Base-by-base conservation (phyloP, 1,140 invertebrate genomes). In the Paramacrobiotus metropolitanus region DNA sequence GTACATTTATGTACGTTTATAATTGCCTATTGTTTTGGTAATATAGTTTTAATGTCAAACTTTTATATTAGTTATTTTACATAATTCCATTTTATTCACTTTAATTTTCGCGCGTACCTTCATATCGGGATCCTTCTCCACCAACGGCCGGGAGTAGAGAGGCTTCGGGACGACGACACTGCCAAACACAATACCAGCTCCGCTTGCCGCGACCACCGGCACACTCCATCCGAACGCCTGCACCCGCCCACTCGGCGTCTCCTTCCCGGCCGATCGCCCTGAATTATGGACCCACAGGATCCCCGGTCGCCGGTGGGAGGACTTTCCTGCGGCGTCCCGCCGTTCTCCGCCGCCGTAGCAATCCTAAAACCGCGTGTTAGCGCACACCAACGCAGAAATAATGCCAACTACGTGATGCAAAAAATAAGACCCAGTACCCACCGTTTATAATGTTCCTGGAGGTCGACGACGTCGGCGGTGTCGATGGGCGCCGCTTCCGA, bases 91-190 rank as follows among this genome's bases (percentile, higher is more conserved):
- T n/a, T n/a, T n/a, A n/a, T n/a, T n/a, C n/a, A n/a, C n/a, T n/a
- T n/a, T n/a, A n/a, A n/a, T n/a, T n/a, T n/a, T n/a, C n/a, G n/a
- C n/a, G 61, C 64, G 65, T 69, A 85, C 83, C 71, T 92, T 93
- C 83, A 96, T 88, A 64, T 86, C 87, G 2, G 85, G 82, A 68
- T 91, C 86, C 62, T 86, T 86, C 74, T 96, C 92, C 62, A 88
- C 83, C 65, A 98, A 77, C 2, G 93, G 94, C 68, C 92, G 79
- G 73, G 85, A 92, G 70, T 83, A 85, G 24, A 98, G 89, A 2
- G 93, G 92, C 29, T 97, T 91, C n/a, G 93, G 93, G 18, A 95
- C 88, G 1, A n/a, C n/a, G n/a, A n/a, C n/a, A n/a, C n/a, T n/a
- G n/a, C 60, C 2, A 31, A 63, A 44, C 24, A 40, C 21, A n/a